A percentile compares a stretch with the other conserved stretches of the same genome.
Evolutionary conservation across 1,140 invertebrate genomes (phyloP).

Genomic region (Lineus longissimus): DNA sequence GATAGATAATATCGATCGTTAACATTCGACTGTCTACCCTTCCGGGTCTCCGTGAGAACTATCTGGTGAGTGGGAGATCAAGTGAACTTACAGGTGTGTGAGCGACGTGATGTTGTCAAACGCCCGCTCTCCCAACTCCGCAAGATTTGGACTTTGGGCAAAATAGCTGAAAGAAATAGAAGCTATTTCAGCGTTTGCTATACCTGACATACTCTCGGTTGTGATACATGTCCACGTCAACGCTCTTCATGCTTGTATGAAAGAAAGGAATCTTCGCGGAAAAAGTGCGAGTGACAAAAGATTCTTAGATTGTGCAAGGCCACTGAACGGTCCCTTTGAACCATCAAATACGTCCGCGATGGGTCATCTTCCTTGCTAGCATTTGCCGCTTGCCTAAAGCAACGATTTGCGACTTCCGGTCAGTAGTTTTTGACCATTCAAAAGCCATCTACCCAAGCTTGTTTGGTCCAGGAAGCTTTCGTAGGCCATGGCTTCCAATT

Average conservation of each 20-base stretch:
- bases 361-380: no score
- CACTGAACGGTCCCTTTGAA: background rate
- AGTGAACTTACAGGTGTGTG: background rate
- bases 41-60: no score
- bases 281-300: background rate
- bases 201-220: background rate
- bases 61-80: background rate
- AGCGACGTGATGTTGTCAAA: background rate
- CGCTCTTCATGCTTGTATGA: no score
- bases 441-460: no score
- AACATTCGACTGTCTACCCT: no score
- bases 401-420: no score
- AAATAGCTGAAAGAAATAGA: background rate
- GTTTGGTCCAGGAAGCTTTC: no score
- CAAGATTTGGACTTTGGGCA: background rate
- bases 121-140: background rate
- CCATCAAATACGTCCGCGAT: no score
- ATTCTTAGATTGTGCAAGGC: background rate
- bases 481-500: no score
- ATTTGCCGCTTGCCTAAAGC: no score
- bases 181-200: background rate
- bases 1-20: no score
- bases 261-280: background rate
- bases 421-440: no score
- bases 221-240: background rate